Conservation (phyloP, 2,888 invertebrate species). For the Stenodema calcarata region DNA sequence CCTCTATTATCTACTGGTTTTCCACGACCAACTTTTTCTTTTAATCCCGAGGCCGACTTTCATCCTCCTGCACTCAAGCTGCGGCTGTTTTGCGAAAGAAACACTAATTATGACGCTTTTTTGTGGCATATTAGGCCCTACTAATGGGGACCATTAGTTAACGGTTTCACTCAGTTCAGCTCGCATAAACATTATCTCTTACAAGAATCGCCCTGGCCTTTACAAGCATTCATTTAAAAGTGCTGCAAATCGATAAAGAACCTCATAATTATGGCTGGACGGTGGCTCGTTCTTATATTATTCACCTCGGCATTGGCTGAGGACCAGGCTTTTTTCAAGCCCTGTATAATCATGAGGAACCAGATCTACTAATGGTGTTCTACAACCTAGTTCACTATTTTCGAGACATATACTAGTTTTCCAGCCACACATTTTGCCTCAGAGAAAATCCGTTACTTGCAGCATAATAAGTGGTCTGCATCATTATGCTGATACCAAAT, state of each 20-base stretch:
- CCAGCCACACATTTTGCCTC: background rate
- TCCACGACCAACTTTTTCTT: background rate
- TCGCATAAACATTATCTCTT: constrained; percentile 33
- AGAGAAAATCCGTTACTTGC: no score
- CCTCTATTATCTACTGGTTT: background rate
- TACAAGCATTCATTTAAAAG: constrained; percentile 28
- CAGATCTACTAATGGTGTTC: background rate
- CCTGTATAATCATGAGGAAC: background rate
- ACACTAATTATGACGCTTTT: background rate
- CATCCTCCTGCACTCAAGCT: background rate
- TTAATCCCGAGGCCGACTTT: background rate
- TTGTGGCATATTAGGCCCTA: constrained; percentile 12
- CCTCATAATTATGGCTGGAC: constrained; percentile 33
- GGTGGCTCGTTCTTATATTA: constrained; percentile 19
- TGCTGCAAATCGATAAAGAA: constrained; percentile 33
- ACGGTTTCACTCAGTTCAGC: constrained; percentile 26
- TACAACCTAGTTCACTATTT: background rate
- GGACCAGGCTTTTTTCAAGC: background rate
- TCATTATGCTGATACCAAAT: no score
- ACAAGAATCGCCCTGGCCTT: constrained; percentile 1
- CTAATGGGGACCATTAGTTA: constrained; percentile 14
- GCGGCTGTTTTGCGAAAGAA: background rate
- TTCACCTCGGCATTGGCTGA: background rate
- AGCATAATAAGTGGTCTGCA: no score
- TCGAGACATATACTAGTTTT: background rate